A percentile compares a stretch with the other conserved stretches of the same genome.
Evolutionary conservation across 2,113 vertebrate genomes (phyloP).

Genomic region (Polypterus bichir): DNA sequence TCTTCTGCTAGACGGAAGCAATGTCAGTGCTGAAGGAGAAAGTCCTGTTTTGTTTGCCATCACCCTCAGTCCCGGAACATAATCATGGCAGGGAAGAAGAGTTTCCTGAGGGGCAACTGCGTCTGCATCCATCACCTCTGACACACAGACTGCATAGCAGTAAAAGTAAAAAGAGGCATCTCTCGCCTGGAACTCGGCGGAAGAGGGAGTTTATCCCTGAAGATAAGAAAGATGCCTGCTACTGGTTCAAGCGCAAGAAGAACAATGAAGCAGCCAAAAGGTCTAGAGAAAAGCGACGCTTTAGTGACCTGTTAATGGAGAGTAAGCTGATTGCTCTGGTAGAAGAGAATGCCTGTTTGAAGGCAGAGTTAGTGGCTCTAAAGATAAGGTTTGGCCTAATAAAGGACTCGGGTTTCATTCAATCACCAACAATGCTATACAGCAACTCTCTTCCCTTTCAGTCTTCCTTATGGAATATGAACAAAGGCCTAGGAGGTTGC

Average conservation of each 20-base stretch:
- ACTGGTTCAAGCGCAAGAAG: conserved; percentile 50
- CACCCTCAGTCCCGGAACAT: conserved; percentile 17
- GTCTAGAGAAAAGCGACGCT: conserved; percentile 42
- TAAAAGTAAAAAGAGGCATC: conserved; percentile 8
- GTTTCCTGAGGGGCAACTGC: not conserved
- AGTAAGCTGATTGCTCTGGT: conserved; percentile 41
- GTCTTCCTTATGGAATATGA: conserved; percentile 5
- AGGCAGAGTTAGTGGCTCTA: conserved; percentile 36
- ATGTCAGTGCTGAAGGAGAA: too few relatives aligned
- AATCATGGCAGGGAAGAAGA: conserved; percentile 3
- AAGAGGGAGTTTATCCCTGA: conserved; percentile 39
- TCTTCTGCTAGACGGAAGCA: too few relatives aligned
- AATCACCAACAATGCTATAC: not conserved
- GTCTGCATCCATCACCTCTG: not conserved
- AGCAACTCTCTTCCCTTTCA: conserved; percentile 13
- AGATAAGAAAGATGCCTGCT: conserved; percentile 40
- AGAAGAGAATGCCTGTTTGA: conserved; percentile 43
- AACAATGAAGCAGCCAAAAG: conserved; percentile 53
- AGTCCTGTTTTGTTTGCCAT: conserved; percentile 6
- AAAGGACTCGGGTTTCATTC: not conserved
- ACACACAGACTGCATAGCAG: conserved; percentile 12
- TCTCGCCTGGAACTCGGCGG: conserved; percentile 21
- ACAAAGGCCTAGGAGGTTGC: not conserved
- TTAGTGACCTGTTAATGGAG: conserved; percentile 43
- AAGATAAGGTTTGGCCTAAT: conserved; percentile 25